Evolutionary conservation across 2,797 vertebrate genomes (phyloP).

Genomic region (Periophthalmus magnuspinnatus): DNA sequence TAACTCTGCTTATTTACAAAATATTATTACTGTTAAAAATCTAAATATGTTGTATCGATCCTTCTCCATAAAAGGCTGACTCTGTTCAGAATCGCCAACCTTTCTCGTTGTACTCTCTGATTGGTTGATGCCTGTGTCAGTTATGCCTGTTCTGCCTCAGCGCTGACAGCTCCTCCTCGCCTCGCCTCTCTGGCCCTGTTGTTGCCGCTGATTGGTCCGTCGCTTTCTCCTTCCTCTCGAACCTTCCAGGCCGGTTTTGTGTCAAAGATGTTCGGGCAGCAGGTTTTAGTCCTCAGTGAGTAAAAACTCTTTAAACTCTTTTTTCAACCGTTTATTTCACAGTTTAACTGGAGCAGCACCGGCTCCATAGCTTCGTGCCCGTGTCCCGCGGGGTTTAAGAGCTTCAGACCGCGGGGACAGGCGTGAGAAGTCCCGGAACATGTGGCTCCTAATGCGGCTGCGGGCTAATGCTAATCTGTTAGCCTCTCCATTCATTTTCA

Average conservation of each 20-base stretch:
- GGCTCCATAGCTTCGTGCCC: neutral
- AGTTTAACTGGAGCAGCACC: neutral
- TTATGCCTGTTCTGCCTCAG: slow-evolving; percentile 4
- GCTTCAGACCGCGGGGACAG: neutral
- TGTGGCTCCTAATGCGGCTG: neutral
- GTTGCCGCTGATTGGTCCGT: slow-evolving; percentile 51
- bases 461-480: slow-evolving; percentile 1
- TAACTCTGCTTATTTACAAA: no score
- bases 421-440: neutral
- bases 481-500: slow-evolving; percentile 1
- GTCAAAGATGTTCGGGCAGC: slow-evolving; percentile 84
- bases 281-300: slow-evolving; percentile 91
- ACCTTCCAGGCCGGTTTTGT: slow-evolving; percentile 70
- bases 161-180: slow-evolving; percentile 1
- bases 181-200: slow-evolving; percentile 21
- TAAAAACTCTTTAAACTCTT: slow-evolving; percentile 1
- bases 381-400: neutral
- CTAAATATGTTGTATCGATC: neutral
- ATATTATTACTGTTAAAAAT: no score
- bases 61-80: slow-evolving; percentile 34
- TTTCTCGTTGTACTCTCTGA: slow-evolving; percentile 19
- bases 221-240: slow-evolving; percentile 39
- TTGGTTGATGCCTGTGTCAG: slow-evolving; percentile 41
- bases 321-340: fast-evolving
- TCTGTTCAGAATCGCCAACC: neutral